A percentile compares a stretch with the other conserved stretches of the same genome.
These are phyloP conservation scores for Phania funesta DNA, from an alignment of 2,888 invertebrate species.

Conservation along the genomic window DNA sequence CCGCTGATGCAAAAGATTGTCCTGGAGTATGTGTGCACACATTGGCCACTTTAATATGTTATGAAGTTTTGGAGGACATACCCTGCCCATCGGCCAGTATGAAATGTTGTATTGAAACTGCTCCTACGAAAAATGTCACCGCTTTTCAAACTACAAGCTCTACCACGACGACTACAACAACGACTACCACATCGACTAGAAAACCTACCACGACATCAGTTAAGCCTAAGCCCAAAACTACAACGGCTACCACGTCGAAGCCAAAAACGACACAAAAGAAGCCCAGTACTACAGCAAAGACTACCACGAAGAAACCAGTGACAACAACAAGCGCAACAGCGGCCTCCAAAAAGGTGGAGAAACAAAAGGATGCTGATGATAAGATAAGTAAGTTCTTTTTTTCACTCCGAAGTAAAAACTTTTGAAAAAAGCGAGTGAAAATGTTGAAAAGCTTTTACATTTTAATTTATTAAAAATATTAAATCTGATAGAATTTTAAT, in stretches of 20 bases:
- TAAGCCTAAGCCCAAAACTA: constrained; percentile 73
- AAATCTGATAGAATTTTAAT: too few relatives aligned
- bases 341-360: constrained; percentile 71
- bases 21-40: constrained; percentile 94
- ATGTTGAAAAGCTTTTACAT: not conserved
- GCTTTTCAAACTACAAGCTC: constrained; percentile 64
- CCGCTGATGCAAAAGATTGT: constrained; percentile 91
- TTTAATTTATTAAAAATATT: not conserved
- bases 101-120: constrained; percentile 91
- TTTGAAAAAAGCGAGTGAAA: too few relatives aligned
- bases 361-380: constrained; percentile 71
- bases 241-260: constrained; percentile 75
- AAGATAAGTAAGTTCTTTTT: constrained; percentile 70
- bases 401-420: too few relatives aligned
- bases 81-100: constrained; percentile 89
- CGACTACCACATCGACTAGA: constrained; percentile 75
- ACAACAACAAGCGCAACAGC: constrained; percentile 69
- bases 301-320: constrained; percentile 72
- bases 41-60: constrained; percentile 91
- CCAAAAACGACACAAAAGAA: constrained; percentile 71
- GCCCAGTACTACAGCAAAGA: constrained; percentile 71
- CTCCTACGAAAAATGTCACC: constrained; percentile 82
- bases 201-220: constrained; percentile 73
- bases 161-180: constrained; percentile 71
- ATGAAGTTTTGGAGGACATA: constrained; percentile 90